Evolutionary conservation across 2,113 vertebrate genomes (phyloP), one percentile per base, ranked within the genome.

Genomic region (Sander lucioperca): DNA sequence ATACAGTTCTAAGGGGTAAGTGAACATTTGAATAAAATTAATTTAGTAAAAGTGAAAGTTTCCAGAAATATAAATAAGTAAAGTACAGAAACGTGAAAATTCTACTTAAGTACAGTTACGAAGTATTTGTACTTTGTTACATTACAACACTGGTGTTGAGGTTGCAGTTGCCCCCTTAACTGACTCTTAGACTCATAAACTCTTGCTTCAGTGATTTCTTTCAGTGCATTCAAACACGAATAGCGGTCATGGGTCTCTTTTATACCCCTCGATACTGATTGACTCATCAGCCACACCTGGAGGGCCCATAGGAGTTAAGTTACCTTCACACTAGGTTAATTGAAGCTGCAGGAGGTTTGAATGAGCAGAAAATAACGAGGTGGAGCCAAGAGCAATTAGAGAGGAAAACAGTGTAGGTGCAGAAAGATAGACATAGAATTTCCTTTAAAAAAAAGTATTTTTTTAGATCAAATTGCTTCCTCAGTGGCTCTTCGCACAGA

Each of bases 201-300:
- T 27, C 12, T 43, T 3, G 23, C n/a, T 23, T 61, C 23, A 23
- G 56, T n/a, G 15, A 58, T n/a, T 27, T 13, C 4, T 30, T 30
- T 27, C 4, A 54, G 3, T 23, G 18, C 25, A 39, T 48, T 73
- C 61, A 64, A 50, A 80, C 68, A 25, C 0, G 8, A 74, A 0
- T n/a, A 11, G 1, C 0, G 16, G 25, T 48, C 51, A 7, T 7
- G 39, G 14, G 19, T 16, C 25, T 11, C 45, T 61, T 74, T 63
- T 48, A 15, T 63, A 16, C 39, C 5, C 9, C 23, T 43, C 4
- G 3, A 19, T 39, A 15, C 18, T 53, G 68, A 67, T 15, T 57
- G 69, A 12, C 12, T 62, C 36, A 63, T 68, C 33, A 23, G 48
- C 16, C 30, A 30, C 67, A 77, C 36, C 65, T 70, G 64, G 11